phyloP scores from a whole-genome alignment of 2,113 vertebrate genomes.

The Urocolius indicus region DNA sequence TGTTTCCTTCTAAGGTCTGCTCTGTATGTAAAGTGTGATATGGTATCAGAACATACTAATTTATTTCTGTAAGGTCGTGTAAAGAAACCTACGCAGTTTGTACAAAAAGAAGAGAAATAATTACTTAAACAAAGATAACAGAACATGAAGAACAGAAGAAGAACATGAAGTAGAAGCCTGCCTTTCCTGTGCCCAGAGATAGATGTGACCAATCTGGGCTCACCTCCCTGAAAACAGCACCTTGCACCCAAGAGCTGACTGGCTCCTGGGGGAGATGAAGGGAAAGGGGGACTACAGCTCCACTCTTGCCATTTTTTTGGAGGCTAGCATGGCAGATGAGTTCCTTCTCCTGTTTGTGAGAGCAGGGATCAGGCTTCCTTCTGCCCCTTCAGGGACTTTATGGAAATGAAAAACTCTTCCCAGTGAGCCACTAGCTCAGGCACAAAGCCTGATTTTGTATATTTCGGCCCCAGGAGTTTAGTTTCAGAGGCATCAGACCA shows the following conservation, averaged over 20 bases:
- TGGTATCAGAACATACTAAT: neutral
- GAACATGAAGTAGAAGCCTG: neutral
- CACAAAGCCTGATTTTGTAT: neutral
- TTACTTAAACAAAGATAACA: neutral
- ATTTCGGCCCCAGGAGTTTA: neutral
- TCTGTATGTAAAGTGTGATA: neutral
- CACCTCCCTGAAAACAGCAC: accelerated
- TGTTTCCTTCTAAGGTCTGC: neutral
- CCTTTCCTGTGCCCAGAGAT: neutral
- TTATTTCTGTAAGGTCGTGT: neutral
- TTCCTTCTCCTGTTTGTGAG: neutral
- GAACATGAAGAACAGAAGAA: neutral
- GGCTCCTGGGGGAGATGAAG: accelerated
- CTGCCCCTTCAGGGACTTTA: neutral
- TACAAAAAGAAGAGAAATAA: neutral
- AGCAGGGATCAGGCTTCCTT: neutral
- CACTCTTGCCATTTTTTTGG: neutral
- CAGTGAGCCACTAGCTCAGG: neutral
- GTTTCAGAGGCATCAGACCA: neutral
- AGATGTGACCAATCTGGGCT: neutral
- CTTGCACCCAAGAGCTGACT: neutral
- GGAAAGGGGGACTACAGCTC: accelerated
- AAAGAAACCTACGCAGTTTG: neutral
- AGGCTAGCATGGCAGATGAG: neutral
- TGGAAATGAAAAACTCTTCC: neutral